These are phyloP conservation scores for Alcedo atthis DNA, from an alignment of 2,797 vertebrate genomes.

Conservation along the genomic window DNA sequence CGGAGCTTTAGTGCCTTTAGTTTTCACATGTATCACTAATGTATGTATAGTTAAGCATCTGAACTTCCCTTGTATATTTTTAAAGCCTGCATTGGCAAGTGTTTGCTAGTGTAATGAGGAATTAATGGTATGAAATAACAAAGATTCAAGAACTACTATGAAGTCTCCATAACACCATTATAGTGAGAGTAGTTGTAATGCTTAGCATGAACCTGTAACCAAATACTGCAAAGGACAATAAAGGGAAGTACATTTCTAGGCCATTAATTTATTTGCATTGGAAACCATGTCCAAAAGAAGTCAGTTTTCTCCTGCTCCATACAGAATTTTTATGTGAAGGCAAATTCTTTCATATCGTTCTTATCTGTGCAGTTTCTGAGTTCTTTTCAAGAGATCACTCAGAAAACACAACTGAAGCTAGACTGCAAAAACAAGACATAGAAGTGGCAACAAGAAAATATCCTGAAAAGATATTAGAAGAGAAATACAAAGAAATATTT, in stretches of 20 bases:
- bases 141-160: not conserved
- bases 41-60: not conserved
- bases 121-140: not conserved
- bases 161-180: not conserved
- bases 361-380: not conserved
- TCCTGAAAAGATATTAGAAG: not conserved
- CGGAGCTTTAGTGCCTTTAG: not conserved
- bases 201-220: not conserved
- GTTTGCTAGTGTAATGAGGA: not conserved
- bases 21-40: not conserved
- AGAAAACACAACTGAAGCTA: not conserved
- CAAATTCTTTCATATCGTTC: not conserved
- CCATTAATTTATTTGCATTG: not conserved
- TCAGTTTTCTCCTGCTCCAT: not conserved
- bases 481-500: not conserved
- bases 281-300: not conserved
- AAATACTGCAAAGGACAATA: not conserved
- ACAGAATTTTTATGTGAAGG: not conserved
- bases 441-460: not conserved
- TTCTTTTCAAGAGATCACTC: not conserved
- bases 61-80: not conserved
- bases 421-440: not conserved
- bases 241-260: not conserved
- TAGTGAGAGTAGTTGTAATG: not conserved
- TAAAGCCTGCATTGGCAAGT: not conserved